These are phyloP conservation scores for Papilio gigon DNA, from an alignment of 2,888 invertebrate genomes.

Conservation along the genomic window DNA sequence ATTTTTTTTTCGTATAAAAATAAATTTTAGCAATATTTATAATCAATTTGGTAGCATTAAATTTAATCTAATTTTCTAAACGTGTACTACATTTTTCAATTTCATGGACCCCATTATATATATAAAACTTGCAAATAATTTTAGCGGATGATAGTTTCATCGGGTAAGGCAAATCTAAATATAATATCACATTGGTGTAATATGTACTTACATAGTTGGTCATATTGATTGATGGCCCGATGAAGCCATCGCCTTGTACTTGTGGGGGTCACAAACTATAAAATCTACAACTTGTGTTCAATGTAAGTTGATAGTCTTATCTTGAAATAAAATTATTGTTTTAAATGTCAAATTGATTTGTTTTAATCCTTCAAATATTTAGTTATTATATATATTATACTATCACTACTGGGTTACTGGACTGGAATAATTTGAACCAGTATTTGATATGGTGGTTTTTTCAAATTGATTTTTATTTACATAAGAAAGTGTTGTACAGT, in stretches of 20 bases:
- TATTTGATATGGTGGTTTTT: neutral
- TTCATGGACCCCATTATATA: neutral
- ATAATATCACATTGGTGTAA: no score
- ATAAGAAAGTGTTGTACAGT: neutral
- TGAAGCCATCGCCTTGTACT: no score
- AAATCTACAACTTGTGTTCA: neutral
- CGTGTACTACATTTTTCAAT: slow-evolving; percentile 5
- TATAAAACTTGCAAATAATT: no score
- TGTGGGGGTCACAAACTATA: neutral
- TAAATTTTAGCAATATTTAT: neutral
- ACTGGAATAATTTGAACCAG: no score
- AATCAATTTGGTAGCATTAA: neutral
- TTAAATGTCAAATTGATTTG: neutral
- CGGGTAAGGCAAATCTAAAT: no score
- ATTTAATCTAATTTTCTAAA: neutral
- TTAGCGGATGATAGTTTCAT: no score
- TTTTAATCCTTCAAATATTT: slow-evolving; percentile 11
- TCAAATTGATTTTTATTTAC: neutral
- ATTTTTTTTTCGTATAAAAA: no score
- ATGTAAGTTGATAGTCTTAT: neutral
- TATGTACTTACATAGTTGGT: no score
- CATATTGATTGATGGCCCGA: no score
- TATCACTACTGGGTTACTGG: no score
- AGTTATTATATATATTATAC: neutral
- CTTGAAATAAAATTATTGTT: neutral